These are phyloP conservation scores for Germaria angustata DNA, from an alignment of 2,888 invertebrate species.

Conservation along the genomic window DNA sequence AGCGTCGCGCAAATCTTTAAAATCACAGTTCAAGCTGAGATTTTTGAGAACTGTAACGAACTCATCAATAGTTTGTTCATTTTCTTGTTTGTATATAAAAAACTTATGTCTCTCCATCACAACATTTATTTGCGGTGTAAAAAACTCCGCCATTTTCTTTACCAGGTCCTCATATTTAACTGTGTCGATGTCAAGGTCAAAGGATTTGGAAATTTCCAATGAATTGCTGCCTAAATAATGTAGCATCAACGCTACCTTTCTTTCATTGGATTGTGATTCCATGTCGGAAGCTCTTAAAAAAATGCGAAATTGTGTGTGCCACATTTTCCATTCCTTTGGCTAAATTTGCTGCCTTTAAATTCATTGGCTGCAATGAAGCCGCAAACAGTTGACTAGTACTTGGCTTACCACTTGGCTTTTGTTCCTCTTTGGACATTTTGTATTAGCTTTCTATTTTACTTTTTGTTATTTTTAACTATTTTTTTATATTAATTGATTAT, in stretches of 20 bases:
- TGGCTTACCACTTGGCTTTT: too few species aligned
- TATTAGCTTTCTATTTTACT: background rate
- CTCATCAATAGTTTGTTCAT: too few species aligned
- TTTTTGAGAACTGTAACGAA: too few species aligned
- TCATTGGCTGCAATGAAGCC: conserved; percentile 28
- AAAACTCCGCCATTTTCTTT: conserved; percentile 27
- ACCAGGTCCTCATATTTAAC: conserved; percentile 38
- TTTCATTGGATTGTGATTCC: conserved; percentile 6
- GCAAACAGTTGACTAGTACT: background rate
- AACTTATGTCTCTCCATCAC: too few species aligned
- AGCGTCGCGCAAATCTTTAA: too few species aligned
- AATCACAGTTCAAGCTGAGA: too few species aligned
- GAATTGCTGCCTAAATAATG: conserved; percentile 33
- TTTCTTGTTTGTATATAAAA: too few species aligned
- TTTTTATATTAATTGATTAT: background rate
- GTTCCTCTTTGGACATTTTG: conserved; percentile 2
- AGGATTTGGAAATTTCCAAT: conserved; percentile 40
- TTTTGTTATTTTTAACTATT: background rate
- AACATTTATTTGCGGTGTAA: conserved; percentile 12
- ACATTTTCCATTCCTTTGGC: conserved; percentile 36
- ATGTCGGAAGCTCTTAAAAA: conserved; percentile 25
- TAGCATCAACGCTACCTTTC: conserved; percentile 36
- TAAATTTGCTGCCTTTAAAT: conserved; percentile 31
- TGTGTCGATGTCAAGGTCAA: conserved; percentile 34
- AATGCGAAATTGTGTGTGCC: conserved; percentile 30